These are phyloP conservation scores for Dendrolimus houi DNA, from an alignment of 2,888 invertebrate species.

Conservation along the genomic window DNA sequence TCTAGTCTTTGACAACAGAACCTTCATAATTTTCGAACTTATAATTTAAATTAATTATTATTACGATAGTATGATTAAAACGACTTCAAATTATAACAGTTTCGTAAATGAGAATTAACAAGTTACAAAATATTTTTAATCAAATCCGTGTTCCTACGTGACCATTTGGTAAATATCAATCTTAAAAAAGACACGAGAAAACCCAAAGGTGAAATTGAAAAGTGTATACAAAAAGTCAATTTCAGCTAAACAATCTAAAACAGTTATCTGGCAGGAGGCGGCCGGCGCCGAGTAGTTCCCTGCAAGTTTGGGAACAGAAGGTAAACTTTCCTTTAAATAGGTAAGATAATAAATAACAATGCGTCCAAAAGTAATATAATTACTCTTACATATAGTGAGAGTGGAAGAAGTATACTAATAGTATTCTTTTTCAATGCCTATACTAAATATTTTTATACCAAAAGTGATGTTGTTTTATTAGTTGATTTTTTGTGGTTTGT, in stretches of 20 bases:
- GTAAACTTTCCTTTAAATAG: constrained; percentile 11
- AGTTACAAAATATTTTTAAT: not conserved
- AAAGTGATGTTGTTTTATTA: no score
- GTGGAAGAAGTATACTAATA: no score
- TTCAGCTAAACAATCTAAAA: constrained; percentile 24
- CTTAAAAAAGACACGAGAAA: not conserved
- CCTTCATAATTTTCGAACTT: no score
- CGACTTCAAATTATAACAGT: not conserved
- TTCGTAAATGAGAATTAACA: not conserved
- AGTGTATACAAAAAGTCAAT: not conserved
- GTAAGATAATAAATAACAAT: constrained; percentile 6
- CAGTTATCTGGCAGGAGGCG: constrained; percentile 15
- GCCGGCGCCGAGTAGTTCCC: constrained; percentile 23
- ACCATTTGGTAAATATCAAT: not conserved
- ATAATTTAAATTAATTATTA: no score
- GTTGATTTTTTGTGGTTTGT: no score
- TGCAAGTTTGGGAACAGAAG: constrained; percentile 14
- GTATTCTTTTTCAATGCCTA: no score
- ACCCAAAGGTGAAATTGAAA: constrained; percentile 4
- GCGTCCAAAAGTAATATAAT: constrained; percentile 12
- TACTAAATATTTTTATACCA: no score
- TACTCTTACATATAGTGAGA: no score
- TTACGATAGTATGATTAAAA: not conserved
- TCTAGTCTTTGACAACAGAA: no score
- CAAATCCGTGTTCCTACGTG: not conserved